phyloP scores from a whole-genome alignment of 2,888 invertebrate species.

The Spodoptera picta region DNA sequence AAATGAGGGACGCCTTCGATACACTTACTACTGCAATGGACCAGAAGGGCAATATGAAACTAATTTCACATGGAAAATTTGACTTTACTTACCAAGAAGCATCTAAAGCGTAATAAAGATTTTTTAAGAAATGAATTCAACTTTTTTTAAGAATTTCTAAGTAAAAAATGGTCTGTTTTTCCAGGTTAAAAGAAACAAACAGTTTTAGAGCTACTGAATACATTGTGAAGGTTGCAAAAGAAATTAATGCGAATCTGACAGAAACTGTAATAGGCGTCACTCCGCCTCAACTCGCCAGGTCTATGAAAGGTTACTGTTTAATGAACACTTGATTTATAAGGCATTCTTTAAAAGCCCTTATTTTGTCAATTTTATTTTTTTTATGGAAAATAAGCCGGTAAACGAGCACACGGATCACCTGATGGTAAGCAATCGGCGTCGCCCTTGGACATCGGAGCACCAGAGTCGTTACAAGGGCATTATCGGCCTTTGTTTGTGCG shows the following conservation, averaged over 20 bases:
- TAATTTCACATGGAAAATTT: constrained; percentile 73
- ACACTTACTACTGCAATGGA: constrained; percentile 74
- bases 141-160: too few relatives aligned
- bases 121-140: not conserved
- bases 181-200: constrained; percentile 70
- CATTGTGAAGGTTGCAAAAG: constrained; percentile 60
- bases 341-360: too few relatives aligned
- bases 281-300: constrained; percentile 60
- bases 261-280: constrained; percentile 63
- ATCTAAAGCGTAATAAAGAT: constrained; percentile 70
- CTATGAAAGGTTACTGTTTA: constrained; percentile 69
- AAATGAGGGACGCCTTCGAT: constrained; percentile 75
- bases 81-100: constrained; percentile 70
- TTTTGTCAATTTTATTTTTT: too few relatives aligned
- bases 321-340: not conserved
- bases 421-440: too few relatives aligned
- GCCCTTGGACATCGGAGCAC: too few relatives aligned
- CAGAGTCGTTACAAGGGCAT: too few relatives aligned
- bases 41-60: constrained; percentile 65
- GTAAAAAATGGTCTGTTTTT: not conserved
- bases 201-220: constrained; percentile 70
- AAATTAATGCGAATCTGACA: constrained; percentile 65
- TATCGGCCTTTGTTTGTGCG: too few relatives aligned
- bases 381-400: too few relatives aligned
- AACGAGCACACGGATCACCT: too few relatives aligned